Conservation (phyloP, 2,797 vertebrate species). For the Sternotherus odoratus region DNA sequence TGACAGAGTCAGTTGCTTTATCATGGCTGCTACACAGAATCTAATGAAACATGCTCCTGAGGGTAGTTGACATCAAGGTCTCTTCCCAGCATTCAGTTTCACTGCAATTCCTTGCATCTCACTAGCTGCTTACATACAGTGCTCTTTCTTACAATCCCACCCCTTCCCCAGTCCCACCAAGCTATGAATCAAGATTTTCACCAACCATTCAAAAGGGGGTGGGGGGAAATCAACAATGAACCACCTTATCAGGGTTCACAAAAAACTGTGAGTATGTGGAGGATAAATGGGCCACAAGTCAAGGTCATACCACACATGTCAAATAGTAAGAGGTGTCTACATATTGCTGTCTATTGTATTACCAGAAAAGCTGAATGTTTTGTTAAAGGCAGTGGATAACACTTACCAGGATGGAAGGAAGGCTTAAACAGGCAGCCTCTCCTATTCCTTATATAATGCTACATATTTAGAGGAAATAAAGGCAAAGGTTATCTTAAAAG, state of each 20-base stretch:
- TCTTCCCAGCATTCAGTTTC: fast-evolving
- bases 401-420: background rate
- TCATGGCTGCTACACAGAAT: background rate
- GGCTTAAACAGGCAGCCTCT: background rate
- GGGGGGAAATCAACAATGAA: background rate
- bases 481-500: slow-evolving; percentile 40
- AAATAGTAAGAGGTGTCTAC: slow-evolving; percentile 61
- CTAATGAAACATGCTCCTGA: background rate
- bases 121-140: fast-evolving
- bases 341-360: background rate
- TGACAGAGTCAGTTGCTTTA: background rate
- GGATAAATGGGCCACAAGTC: fast-evolving
- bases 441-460: background rate
- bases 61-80: background rate
- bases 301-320: background rate
- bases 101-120: background rate
- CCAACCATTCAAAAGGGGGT: background rate
- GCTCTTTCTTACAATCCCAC: background rate
- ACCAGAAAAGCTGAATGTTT: background rate
- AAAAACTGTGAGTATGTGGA: background rate
- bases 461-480: background rate
- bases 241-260: slow-evolving; percentile 35
- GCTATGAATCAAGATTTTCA: background rate
- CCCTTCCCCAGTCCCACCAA: background rate
- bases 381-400: background rate